Percentiles rank a stretch among this genome's conserved stretches.
Conservation (phyloP, 2,113 vertebrate genomes). For the Rostratula benghalensis region DNA sequence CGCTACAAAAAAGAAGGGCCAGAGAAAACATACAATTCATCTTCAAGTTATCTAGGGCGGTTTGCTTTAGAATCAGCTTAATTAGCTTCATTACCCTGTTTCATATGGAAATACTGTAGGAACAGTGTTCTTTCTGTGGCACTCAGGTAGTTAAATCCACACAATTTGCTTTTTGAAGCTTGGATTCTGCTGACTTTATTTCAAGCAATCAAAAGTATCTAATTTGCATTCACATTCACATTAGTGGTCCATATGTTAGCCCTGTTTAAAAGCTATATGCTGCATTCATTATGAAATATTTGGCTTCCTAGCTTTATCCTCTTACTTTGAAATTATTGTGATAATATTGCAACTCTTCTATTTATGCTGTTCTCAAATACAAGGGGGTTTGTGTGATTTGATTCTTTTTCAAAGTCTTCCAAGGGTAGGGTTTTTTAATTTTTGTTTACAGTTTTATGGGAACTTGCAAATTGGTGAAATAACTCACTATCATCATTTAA, state of each 20-base stretch:
- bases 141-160: constrained; percentile 76
- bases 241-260: constrained; percentile 85
- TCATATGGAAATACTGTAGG: constrained; percentile 57
- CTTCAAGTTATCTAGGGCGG: constrained; percentile 29
- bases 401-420: constrained; percentile 46
- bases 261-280: constrained; percentile 84
- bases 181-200: constrained; percentile 82
- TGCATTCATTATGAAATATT: constrained; percentile 82
- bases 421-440: constrained; percentile 56
- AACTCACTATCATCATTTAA: constrained; percentile 49
- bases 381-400: constrained; percentile 26
- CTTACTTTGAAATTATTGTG: constrained; percentile 75
- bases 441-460: constrained; percentile 66
- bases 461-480: constrained; percentile 64
- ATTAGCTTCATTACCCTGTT: constrained; percentile 49
- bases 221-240: constrained; percentile 83
- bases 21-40: neutral
- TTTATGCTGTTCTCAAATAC: constrained; percentile 63
- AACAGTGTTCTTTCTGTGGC: constrained; percentile 65
- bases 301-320: constrained; percentile 74
- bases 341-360: constrained; percentile 74
- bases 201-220: constrained; percentile 83
- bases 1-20: neutral
- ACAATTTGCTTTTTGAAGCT: constrained; percentile 77
- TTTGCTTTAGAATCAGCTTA: constrained; percentile 41